A percentile compares a stretch with the other conserved stretches of the same genome.
These are phyloP conservation scores for Caenorhabditis macrosperma DNA, from an alignment of 2,888 invertebrate species.

Conservation along the genomic window DNA sequence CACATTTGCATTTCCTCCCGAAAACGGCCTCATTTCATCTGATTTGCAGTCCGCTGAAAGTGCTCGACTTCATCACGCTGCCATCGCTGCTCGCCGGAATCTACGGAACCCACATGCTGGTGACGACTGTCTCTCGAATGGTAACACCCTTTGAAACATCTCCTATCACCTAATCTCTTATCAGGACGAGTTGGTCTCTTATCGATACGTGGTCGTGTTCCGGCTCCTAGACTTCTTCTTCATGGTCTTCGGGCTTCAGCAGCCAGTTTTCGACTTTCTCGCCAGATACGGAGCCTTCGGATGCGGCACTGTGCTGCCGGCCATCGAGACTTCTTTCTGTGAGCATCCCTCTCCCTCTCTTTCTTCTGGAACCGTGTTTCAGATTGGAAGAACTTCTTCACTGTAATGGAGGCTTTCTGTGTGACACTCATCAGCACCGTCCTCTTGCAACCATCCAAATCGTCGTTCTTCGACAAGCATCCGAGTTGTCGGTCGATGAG, in stretches of 20 bases:
- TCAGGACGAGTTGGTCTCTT: slow-evolving; percentile 76
- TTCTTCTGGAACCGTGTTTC: slow-evolving; percentile 20
- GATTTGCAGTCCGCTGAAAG: slow-evolving; percentile 76
- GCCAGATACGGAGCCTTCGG: slow-evolving; percentile 72
- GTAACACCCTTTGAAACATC: slow-evolving; percentile 40
- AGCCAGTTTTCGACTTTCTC: slow-evolving; percentile 77
- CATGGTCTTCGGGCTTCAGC: slow-evolving; percentile 74
- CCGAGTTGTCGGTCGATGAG: slow-evolving; percentile 68
- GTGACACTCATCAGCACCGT: slow-evolving; percentile 76
- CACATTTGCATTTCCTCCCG: no score
- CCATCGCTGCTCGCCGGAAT: slow-evolving; percentile 77
- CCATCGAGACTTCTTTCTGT: slow-evolving; percentile 70
- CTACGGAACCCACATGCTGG: slow-evolving; percentile 79
- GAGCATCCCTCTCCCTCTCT: slow-evolving; percentile 5
- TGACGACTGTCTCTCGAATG: slow-evolving; percentile 76
- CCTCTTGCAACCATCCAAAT: slow-evolving; percentile 74
- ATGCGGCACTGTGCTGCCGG: slow-evolving; percentile 65
- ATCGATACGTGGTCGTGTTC: slow-evolving; percentile 74
- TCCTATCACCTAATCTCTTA: no score
- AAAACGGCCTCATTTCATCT: no score
- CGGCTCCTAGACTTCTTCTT: slow-evolving; percentile 69
- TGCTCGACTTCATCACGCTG: slow-evolving; percentile 76
- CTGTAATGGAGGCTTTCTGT: slow-evolving; percentile 76
- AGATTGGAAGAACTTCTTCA: slow-evolving; percentile 79
- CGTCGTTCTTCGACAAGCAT: slow-evolving; percentile 73